phyloP scores from a whole-genome alignment of 2,797 vertebrate genomes.

The Enteromius paludinosus region DNA sequence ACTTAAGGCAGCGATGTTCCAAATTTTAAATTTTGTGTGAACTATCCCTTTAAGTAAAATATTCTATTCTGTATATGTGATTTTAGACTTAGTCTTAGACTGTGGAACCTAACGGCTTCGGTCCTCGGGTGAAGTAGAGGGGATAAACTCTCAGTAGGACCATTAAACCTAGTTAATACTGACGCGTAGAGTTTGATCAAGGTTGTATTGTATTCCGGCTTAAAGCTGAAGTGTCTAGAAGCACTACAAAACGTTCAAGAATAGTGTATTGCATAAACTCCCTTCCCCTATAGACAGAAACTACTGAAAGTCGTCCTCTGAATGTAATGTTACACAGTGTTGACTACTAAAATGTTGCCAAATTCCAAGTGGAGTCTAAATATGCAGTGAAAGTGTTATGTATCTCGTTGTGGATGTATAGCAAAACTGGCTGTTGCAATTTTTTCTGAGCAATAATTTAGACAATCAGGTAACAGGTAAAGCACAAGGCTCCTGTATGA shows the following conservation, averaged over 20 bases:
- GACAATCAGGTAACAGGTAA: slow-evolving; percentile 71
- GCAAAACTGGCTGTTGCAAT: slow-evolving; percentile 21
- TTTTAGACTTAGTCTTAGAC: slow-evolving; percentile 27
- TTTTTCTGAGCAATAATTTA: slow-evolving; percentile 54
- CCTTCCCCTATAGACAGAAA: slow-evolving; percentile 6
- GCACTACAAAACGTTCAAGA: slow-evolving; percentile 8
- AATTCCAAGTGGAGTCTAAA: slow-evolving; percentile 61
- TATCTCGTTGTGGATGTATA: slow-evolving; percentile 44
- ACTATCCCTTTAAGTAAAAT: slow-evolving; percentile 19
- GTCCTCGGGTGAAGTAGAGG: neutral
- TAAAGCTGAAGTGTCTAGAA: slow-evolving; percentile 16
- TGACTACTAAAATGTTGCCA: slow-evolving; percentile 74
- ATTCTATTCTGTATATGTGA: slow-evolving; percentile 2
- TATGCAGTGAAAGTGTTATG: slow-evolving; percentile 60
- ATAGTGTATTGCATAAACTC: slow-evolving; percentile 1
- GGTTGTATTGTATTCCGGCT: slow-evolving; percentile 1
- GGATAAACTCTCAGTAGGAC: neutral
- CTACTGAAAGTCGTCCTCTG: slow-evolving; percentile 47
- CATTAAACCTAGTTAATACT: neutral
- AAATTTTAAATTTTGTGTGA: neutral
- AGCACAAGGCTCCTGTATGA: slow-evolving; percentile 70
- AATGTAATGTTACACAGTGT: slow-evolving; percentile 71
- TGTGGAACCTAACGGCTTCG: neutral
- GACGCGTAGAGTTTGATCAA: neutral
- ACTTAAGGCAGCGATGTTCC: neutral